Percentiles rank a stretch among this genome's conserved stretches.
These are phyloP conservation scores for Nebria salina DNA, from an alignment of 2,888 invertebrate genomes.

Conservation along the genomic window DNA sequence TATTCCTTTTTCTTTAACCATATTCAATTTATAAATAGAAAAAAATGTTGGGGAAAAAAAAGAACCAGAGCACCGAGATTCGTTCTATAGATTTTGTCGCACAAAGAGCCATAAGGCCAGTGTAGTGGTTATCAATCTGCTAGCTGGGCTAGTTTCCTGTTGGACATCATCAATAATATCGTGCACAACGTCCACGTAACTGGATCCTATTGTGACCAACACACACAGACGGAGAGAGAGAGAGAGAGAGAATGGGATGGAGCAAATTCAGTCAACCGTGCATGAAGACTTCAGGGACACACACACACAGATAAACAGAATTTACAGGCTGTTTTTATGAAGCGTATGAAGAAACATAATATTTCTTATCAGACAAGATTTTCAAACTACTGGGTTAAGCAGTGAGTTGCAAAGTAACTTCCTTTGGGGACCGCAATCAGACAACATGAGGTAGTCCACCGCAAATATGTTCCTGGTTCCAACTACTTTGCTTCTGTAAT, in stretches of 20 bases:
- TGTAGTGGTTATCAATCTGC: not conserved
- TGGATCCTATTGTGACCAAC: not conserved
- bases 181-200: constrained; percentile 1
- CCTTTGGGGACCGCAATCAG: constrained; percentile 9
- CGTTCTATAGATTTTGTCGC: not conserved
- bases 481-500: constrained; percentile 5
- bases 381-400: too few relatives aligned
- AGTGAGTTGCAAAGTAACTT: too few relatives aligned
- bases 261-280: not conserved
- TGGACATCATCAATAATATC: not conserved
- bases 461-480: constrained; percentile 4
- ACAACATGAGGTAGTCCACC: constrained; percentile 5
- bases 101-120: not conserved
- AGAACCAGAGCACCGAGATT: not conserved
- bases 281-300: not conserved
- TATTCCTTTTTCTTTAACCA: not conserved
- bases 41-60: not conserved
- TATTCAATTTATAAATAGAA: not conserved
- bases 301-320: not conserved
- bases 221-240: not conserved
- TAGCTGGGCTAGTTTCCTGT: not conserved
- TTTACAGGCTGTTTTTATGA: not conserved
- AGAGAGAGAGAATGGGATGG: not conserved
- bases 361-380: not conserved
- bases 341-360: not conserved